Conservation (phyloP, 2,113 vertebrate genomes). For the Pachycephala philippinensis region DNA sequence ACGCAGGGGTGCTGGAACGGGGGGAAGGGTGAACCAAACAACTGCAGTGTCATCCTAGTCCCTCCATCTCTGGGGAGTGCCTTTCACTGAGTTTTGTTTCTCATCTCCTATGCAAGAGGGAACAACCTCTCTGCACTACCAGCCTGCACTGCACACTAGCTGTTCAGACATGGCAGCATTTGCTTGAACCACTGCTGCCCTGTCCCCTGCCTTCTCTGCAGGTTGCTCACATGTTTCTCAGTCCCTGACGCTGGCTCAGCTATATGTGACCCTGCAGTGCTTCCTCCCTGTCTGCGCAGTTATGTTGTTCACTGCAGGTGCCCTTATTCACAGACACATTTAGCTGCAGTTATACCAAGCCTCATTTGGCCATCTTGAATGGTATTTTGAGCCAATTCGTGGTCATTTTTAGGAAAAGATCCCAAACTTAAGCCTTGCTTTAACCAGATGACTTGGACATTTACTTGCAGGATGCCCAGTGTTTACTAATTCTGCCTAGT, state of each 20-base stretch:
- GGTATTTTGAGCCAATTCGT: background rate
- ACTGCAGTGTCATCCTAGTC: background rate
- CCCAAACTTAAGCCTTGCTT: background rate
- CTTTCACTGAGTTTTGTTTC: background rate
- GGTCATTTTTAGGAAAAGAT: background rate
- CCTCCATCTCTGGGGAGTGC: background rate
- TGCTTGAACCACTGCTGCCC: background rate
- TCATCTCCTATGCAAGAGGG: background rate
- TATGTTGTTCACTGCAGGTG: accelerated
- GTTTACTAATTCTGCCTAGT: background rate
- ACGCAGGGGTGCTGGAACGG: accelerated
- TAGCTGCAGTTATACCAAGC: background rate
- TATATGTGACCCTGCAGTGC: accelerated
- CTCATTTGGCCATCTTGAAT: background rate
- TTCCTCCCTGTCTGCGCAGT: background rate
- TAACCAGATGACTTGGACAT: background rate
- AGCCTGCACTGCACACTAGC: background rate
- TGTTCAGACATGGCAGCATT: background rate
- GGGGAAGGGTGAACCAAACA: background rate
- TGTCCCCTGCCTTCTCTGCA: background rate
- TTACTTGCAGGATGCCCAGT: background rate
- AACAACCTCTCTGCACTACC: background rate
- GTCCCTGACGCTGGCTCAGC: background rate
- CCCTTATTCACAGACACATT: background rate
- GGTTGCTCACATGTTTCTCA: background rate